These are phyloP conservation scores for Monopis laevigella DNA, from an alignment of 2,888 invertebrate genomes.

Conservation along the genomic window DNA sequence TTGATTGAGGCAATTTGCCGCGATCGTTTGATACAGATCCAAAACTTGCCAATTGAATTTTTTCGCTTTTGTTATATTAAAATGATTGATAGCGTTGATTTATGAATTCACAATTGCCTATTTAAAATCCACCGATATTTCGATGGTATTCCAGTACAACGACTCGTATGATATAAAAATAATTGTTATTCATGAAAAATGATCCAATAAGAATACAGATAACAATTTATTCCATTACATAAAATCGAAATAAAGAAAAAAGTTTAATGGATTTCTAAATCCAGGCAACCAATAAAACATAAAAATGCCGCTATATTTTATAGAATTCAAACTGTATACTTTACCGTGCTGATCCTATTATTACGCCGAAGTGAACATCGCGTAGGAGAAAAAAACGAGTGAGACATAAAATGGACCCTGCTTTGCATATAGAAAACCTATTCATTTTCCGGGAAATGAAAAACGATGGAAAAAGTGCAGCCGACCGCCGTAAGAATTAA, in stretches of 20 bases:
- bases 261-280: slow-evolving; percentile 52
- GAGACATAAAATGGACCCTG: slow-evolving; percentile 17
- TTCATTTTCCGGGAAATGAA: slow-evolving; percentile 20
- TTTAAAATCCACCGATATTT: too few relatives aligned
- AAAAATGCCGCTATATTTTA: slow-evolving; percentile 28
- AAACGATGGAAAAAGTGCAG: slow-evolving; percentile 43
- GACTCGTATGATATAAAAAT: too few relatives aligned
- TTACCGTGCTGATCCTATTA: slow-evolving; percentile 42
- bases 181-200: slow-evolving; percentile 24
- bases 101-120: too few relatives aligned
- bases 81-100: too few relatives aligned
- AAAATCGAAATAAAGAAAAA: slow-evolving; percentile 48
- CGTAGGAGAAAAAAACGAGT: slow-evolving; percentile 21
- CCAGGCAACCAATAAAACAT: slow-evolving; percentile 52
- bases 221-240: slow-evolving; percentile 58
- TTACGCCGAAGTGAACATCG: slow-evolving; percentile 36
- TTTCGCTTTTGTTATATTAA: slow-evolving; percentile 4
- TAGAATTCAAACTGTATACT: slow-evolving; percentile 19
- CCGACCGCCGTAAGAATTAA: slow-evolving; percentile 56
- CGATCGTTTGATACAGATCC: slow-evolving; percentile 55
- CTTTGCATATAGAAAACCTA: slow-evolving; percentile 20
- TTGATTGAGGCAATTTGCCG: slow-evolving; percentile 53
- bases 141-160: background rate
- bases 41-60: slow-evolving; percentile 36
- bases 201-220: slow-evolving; percentile 21